Percentiles rank a stretch among this genome's conserved stretches.
Conservation (phyloP, 2,797 vertebrate species). For the Lophotriccus pileatus region DNA sequence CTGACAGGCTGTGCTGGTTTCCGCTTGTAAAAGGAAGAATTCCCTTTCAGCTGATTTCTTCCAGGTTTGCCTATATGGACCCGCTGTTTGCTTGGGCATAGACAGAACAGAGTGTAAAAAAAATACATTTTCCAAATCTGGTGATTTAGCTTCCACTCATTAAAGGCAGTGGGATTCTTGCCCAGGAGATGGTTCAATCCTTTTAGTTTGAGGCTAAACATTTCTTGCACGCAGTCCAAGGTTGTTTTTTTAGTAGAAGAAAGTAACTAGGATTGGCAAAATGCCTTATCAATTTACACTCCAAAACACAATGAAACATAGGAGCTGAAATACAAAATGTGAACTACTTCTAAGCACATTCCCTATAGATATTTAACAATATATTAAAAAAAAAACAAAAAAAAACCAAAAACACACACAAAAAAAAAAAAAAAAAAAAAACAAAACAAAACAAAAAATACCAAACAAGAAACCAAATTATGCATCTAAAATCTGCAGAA, state of each 20-base stretch:
- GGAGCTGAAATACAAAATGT: not conserved
- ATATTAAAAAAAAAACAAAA: not conserved
- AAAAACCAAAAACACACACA: not conserved
- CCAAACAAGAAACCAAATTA: not conserved
- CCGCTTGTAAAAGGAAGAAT: not conserved
- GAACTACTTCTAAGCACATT: not conserved
- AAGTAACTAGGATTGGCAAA: not conserved
- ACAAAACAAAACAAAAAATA: not conserved
- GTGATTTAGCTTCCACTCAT: not conserved
- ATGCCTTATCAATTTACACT: not conserved
- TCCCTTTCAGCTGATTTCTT: not conserved
- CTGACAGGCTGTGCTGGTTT: not conserved
- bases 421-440: not conserved
- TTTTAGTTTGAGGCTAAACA: not conserved
- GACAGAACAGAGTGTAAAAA: not conserved
- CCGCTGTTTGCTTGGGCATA: not conserved
- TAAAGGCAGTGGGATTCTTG: not conserved
- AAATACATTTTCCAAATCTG: not conserved
- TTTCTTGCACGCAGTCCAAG: not conserved
- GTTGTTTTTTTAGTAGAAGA: not conserved
- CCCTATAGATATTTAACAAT: not conserved
- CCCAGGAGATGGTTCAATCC: not conserved
- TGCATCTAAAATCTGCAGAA: not conserved
- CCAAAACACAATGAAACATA: not conserved
- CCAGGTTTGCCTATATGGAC: not conserved